Percentiles rank a stretch among this genome's conserved stretches.
Evolutionary conservation across 2,113 vertebrate genomes (phyloP).

Genomic region (Crotalus helleri): DNA sequence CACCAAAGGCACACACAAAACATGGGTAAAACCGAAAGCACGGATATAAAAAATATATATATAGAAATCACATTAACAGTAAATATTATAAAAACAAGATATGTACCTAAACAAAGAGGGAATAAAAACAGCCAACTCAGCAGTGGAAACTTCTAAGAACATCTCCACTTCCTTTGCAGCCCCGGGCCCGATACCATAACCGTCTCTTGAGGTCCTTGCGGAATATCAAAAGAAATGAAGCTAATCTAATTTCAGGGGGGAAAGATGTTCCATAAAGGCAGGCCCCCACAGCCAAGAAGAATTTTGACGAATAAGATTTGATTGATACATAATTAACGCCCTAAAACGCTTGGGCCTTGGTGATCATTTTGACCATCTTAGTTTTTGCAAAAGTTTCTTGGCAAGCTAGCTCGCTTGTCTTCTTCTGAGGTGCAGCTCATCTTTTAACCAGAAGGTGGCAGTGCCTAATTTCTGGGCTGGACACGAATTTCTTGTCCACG

Average conservation of each 20-base stretch:
- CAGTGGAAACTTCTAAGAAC: neutral
- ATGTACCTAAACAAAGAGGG: neutral
- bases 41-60: too few relatives aligned
- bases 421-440: neutral
- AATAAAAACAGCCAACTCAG: neutral
- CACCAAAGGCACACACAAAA: too few relatives aligned
- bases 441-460: conserved; percentile 1
- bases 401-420: neutral
- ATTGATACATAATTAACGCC: neutral
- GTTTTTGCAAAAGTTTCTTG: too few relatives aligned
- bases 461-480: neutral
- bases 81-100: neutral
- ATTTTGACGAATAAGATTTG: neutral
- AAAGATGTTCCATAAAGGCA: neutral
- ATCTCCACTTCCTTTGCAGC: neutral
- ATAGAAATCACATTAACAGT: too few relatives aligned
- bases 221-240: neutral
- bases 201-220: neutral
- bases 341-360: neutral
- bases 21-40: too few relatives aligned
- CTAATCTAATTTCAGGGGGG: neutral
- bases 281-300: neutral
- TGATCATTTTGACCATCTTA: neutral
- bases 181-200: neutral
- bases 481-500: neutral